A percentile compares a stretch with the other conserved stretches of the same genome.
These are phyloP conservation scores for Nasonia oneida DNA, from an alignment of 2,888 invertebrate genomes.

Conservation along the genomic window DNA sequence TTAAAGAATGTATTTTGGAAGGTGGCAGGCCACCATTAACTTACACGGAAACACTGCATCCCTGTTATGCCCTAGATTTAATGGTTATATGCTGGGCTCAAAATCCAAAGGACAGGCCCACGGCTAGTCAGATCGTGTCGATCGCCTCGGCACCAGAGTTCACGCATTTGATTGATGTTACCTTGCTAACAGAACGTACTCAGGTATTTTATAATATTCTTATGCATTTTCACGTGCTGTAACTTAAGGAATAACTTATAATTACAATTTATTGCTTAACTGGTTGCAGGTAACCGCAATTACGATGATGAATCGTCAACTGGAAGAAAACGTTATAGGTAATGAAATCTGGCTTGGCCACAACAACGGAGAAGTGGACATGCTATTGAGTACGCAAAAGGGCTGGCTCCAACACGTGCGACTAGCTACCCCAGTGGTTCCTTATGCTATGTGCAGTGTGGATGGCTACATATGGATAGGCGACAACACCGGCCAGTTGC, in stretches of 20 bases:
- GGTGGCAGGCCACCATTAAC: constrained; percentile 95
- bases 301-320: constrained; percentile 73
- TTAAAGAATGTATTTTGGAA: constrained; percentile 97
- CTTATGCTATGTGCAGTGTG: constrained; percentile 88
- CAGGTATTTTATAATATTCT: constrained; percentile 77
- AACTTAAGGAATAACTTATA: not conserved
- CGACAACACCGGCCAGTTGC: constrained; percentile 91
- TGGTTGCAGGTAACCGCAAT: constrained; percentile 81
- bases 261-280: not conserved
- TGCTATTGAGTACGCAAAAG: constrained; percentile 81
- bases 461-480: constrained; percentile 93
- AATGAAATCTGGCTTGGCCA: constrained; percentile 89
- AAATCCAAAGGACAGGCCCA: constrained; percentile 91
- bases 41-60: constrained; percentile 90
- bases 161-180: constrained; percentile 90
- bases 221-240: not conserved
- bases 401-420: constrained; percentile 83
- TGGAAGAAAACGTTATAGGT: constrained; percentile 74
- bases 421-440: constrained; percentile 81
- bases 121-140: constrained; percentile 96
- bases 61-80: constrained; percentile 93
- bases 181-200: constrained; percentile 86
- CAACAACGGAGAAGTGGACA: constrained; percentile 84
- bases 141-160: constrained; percentile 96
- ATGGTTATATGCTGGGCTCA: constrained; percentile 99